Percentiles rank a stretch among this genome's conserved stretches.
These are phyloP conservation scores for Uloborus diversus DNA, from an alignment of 1,140 invertebrate species.

Conservation along the genomic window DNA sequence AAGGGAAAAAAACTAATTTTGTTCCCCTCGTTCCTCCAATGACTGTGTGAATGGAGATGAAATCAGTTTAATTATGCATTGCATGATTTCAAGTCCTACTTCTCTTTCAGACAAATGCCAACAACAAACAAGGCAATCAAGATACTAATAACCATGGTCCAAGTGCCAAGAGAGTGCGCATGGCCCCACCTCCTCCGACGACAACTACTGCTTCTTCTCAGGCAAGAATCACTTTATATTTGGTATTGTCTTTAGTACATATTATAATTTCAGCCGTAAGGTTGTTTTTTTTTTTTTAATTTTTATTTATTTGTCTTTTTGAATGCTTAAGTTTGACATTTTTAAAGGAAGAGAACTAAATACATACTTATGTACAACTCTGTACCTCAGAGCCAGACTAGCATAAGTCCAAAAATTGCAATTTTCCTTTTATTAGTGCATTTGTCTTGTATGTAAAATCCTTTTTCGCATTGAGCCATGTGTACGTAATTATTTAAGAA, in stretches of 20 bases:
- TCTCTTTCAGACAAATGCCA: conserved; percentile 45
- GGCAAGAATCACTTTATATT: not conserved
- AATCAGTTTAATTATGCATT: too few relatives aligned
- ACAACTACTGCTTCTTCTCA: conserved; percentile 45
- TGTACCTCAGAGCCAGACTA: too few relatives aligned
- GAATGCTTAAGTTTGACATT: not conserved
- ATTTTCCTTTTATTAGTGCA: too few relatives aligned
- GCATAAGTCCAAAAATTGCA: too few relatives aligned
- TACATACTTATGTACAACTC: not conserved
- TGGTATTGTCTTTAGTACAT: not conserved
- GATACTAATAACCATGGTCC: conserved; percentile 67
- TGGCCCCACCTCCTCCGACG: conserved; percentile 67
- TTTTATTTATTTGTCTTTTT: not conserved
- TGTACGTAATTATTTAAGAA: too few relatives aligned
- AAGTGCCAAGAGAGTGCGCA: conserved; percentile 72
- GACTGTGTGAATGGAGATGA: too few relatives aligned
- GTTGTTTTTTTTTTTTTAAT: not conserved
- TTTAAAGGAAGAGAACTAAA: not conserved
- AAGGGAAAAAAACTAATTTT: too few relatives aligned
- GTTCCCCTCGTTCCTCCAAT: too few relatives aligned
- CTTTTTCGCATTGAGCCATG: too few relatives aligned
- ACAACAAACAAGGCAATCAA: conserved; percentile 64
- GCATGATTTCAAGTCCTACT: too few relatives aligned
- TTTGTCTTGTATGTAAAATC: too few relatives aligned
- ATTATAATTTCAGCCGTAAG: not conserved